A percentile compares a stretch with the other conserved stretches of the same genome.
These are phyloP conservation scores for Tribolium freemani DNA, from an alignment of 2,888 invertebrate species.

Conservation along the genomic window DNA sequence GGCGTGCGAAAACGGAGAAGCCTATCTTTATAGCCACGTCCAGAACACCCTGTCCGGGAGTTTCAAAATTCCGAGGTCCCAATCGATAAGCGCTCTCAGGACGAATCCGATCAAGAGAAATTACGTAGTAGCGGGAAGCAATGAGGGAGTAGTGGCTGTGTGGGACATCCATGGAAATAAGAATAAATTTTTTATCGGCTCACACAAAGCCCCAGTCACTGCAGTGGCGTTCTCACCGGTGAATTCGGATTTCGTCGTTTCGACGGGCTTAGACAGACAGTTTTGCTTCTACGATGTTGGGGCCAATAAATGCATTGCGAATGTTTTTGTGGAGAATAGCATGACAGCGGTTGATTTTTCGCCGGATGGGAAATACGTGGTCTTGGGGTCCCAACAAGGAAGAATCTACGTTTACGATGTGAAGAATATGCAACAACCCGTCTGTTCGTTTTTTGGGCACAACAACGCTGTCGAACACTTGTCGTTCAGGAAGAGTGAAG, in stretches of 20 bases:
- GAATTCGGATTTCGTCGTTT: conserved; percentile 71
- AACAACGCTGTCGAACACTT: conserved; percentile 69
- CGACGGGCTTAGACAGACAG: conserved; percentile 72
- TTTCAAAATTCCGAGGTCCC: conserved; percentile 61
- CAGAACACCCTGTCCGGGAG: conserved; percentile 57
- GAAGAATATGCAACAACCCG: conserved; percentile 69
- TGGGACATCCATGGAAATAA: conserved; percentile 64
- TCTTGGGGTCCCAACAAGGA: conserved; percentile 73
- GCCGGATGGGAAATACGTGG: conserved; percentile 68
- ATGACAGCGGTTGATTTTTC: conserved; percentile 63
- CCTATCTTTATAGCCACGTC: conserved; percentile 60
- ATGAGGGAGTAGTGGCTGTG: conserved; percentile 64
- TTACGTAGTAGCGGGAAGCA: conserved; percentile 62
- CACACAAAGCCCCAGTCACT: conserved; percentile 73
- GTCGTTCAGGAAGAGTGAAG: conserved; percentile 65
- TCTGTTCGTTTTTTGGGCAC: conserved; percentile 70
- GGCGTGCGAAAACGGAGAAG: conserved; percentile 61
- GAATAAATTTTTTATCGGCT: conserved; percentile 55
- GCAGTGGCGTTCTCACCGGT: conserved; percentile 72
- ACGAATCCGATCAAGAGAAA: conserved; percentile 61
- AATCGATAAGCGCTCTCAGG: conserved; percentile 59
- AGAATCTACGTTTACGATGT: conserved; percentile 71
- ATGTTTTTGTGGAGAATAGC: conserved; percentile 58
- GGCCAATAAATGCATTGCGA: conserved; percentile 64
- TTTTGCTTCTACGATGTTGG: conserved; percentile 73